A percentile compares a stretch with the other conserved stretches of the same genome.
Conservation (phyloP, 92 coral and sea anemone genomes). For the Paragorgia papillata region DNA sequence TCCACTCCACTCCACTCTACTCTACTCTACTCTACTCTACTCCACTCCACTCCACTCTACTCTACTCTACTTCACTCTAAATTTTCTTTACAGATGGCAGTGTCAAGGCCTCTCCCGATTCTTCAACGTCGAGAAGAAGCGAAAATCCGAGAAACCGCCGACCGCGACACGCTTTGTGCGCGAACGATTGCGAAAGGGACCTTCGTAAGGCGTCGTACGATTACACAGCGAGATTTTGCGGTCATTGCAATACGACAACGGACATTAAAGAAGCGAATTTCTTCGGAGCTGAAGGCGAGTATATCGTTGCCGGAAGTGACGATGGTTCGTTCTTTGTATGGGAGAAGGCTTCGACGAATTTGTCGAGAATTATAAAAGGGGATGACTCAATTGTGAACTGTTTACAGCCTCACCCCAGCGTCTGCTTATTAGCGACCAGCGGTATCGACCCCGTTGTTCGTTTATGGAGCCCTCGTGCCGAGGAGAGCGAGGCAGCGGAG, state of each 20-base stretch:
- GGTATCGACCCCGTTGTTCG: constrained; percentile 97
- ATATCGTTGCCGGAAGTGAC: constrained; percentile 96
- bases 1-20: no score
- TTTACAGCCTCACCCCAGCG: constrained; percentile 93
- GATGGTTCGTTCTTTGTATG: constrained; percentile 96
- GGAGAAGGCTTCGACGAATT: constrained; percentile 90
- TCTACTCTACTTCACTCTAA: no score
- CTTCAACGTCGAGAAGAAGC: not conserved
- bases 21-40: no score
- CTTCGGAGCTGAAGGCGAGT: constrained; percentile 94
- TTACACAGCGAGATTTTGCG: constrained; percentile 84
- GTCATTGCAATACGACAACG: constrained; percentile 98
- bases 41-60: no score
- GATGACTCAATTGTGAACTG: constrained; percentile 99
- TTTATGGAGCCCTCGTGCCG: constrained; percentile 89
- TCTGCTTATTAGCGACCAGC: constrained; percentile 94
- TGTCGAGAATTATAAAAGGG: constrained; percentile 85
- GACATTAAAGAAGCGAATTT: constrained; percentile 98
- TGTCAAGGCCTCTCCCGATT: constrained; percentile 24
- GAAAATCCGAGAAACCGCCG: not conserved
- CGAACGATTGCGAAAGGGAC: constrained; percentile 77
- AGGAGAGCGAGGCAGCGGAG: constrained; percentile 63
- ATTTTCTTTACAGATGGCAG: constrained; percentile 12
- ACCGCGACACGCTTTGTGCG: constrained; percentile 19
- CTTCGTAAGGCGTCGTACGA: constrained; percentile 76